Percentiles rank a stretch among this genome's conserved stretches.
Evolutionary conservation across 2,888 invertebrate genomes (phyloP).

Genomic region (Psylliodes chrysocephalus): DNA sequence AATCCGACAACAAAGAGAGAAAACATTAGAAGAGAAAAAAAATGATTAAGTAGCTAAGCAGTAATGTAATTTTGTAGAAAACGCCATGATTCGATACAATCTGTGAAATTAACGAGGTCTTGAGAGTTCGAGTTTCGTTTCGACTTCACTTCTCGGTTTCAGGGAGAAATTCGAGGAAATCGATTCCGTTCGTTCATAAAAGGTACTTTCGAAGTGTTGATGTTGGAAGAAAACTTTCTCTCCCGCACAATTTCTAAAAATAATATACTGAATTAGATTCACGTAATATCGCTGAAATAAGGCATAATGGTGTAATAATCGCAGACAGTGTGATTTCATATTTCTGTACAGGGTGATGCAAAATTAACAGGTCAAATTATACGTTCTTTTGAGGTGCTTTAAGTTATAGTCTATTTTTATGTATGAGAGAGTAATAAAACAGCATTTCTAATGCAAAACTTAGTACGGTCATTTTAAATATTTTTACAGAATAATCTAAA

Average conservation of each 20-base stretch:
- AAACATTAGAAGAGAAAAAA: neutral
- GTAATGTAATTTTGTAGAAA: conserved; percentile 16
- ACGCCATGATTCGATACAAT: conserved; percentile 8
- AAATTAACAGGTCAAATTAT: too few species aligned
- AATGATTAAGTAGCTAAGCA: neutral
- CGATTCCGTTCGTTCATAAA: conserved; percentile 24
- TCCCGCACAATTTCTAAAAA: conserved; percentile 40
- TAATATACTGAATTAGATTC: conserved; percentile 39
- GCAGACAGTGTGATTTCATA: too few species aligned
- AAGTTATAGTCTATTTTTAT: too few species aligned
- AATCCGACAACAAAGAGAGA: neutral
- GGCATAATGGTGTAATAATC: too few species aligned
- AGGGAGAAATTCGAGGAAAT: conserved; percentile 36
- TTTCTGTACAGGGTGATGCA: too few species aligned
- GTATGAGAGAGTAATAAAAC: too few species aligned
- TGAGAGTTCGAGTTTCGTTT: conserved; percentile 18
- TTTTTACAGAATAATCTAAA: too few species aligned
- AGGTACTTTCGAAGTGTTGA: conserved; percentile 37
- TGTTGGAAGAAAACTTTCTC: conserved; percentile 44
- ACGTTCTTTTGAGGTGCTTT: too few species aligned
- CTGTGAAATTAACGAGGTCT: conserved; percentile 20
- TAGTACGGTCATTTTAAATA: too few species aligned
- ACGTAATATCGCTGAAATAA: conserved; percentile 28
- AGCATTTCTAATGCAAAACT: too few species aligned
- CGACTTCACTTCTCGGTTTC: conserved; percentile 15